A percentile compares a stretch with the other conserved stretches of the same genome.
These are phyloP conservation scores for Apamea epomidion DNA, from an alignment of 2,888 invertebrate species.

Conservation along the genomic window DNA sequence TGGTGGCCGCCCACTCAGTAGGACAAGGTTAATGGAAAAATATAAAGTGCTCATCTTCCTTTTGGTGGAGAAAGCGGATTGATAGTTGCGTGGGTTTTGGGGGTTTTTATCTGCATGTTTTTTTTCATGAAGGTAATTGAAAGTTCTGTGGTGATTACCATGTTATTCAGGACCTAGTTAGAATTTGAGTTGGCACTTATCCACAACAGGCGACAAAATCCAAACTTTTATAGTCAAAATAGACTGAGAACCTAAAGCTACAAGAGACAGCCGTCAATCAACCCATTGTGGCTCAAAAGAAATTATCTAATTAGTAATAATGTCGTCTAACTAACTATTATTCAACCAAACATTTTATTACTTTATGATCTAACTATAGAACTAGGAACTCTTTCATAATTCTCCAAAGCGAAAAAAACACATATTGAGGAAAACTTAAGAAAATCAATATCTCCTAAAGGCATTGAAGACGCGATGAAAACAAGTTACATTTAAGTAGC, in stretches of 20 bases:
- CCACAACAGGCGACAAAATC: not conserved
- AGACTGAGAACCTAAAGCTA: not conserved
- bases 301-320: not conserved
- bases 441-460: conserved; percentile 2
- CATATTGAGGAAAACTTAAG: not conserved
- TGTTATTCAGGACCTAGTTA: not conserved
- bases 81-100: not conserved
- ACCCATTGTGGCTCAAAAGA: not conserved
- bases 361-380: not conserved
- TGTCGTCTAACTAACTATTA: not conserved
- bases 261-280: not conserved
- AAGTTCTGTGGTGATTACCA: not conserved
- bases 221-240: not conserved
- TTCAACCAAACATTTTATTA: not conserved
- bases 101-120: not conserved
- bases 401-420: not conserved
- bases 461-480: conserved; percentile 21
- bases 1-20: conserved; percentile 51
- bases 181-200: not conserved
- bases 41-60: conserved; percentile 56
- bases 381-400: not conserved
- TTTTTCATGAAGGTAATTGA: not conserved
- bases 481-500: conserved; percentile 39
- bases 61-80: conserved; percentile 44
- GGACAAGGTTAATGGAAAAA: conserved; percentile 57